Evolutionary conservation across 2,113 vertebrate species (phyloP), one percentile per base, ranked within the genome.

Genomic region (Aythya baeri): DNA sequence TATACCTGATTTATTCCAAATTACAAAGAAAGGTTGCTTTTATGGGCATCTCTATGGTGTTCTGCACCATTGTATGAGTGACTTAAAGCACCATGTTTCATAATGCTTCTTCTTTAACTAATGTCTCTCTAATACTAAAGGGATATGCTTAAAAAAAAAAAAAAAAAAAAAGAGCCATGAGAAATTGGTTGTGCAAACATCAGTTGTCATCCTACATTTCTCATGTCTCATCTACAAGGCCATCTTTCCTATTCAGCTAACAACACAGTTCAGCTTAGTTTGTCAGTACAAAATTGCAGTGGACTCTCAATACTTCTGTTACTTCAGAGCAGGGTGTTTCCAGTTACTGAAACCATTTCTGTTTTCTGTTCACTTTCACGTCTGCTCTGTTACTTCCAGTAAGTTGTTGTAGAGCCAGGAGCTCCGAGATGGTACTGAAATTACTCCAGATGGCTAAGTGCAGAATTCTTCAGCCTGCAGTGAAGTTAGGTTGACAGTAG

Each of bases 171-270:
- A 41, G 11, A 22, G 49, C 20, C 21, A 13, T 34, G 41, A 41
- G n/a, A 85, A 87, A 36, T 50, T n/a, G 76, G 41, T 14, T 26
- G 18, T 63, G 57, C 16, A 79, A 50, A 20, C 21, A 57, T 61
- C 29, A 65, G 16, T 2, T 70, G 52, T n/a, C 22, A 77, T 15
- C 21, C 10, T 38, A 2, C 1, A 0, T 46, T 68, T 10, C 4
- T 32, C 2, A 0, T 31, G 17, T 31, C 13, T 38, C 17, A 31
- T 31, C 22, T 10, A 12, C 41, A 63, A 43, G 31, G 36, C 31
- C 16, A 9, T 54, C 26, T 63, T 34, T 25, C 15, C 26, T 79
- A 0, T 46, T 70, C 61, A 68, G 6, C 11, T 74, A 17, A 34
- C 1, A 66, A 43, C 20, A 36, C 10, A 49, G 25, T 26, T 83